Base-by-base conservation (phyloP, 1,140 invertebrate genomes). In the Sarcophaga bullata region DNA sequence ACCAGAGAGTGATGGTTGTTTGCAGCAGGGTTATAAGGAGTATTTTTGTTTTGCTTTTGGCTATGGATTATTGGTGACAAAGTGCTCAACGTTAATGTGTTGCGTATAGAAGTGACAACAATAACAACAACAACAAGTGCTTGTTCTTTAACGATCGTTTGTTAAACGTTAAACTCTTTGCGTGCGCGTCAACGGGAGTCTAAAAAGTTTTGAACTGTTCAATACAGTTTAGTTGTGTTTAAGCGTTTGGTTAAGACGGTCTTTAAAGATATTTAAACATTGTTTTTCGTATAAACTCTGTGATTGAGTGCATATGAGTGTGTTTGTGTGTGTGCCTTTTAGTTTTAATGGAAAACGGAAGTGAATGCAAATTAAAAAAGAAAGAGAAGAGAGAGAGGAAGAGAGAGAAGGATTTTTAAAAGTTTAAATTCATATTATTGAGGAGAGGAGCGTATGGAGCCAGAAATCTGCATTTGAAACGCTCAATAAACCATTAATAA, bases 51-150 rank as follows among this genome's bases (percentile, higher is more conserved):
- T 37, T 37, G 25, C 25, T 37, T 37, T 37, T 37, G 62, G 62
- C 62, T 46, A 46, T 78, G 50, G n/a, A 25, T 49, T 50, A 50
- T 78, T 78, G 75, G 75, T 78, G 75, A 78, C 75, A 48, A 78
- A 37, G 25, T 37, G 25, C 25, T 37, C 25, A 37, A 37, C 4
- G 25, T 37, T 37, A 37, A 37, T 37, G 25, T 37, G 25, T 37
- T 37, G 25, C 25, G 25, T 37, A 37, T 37, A 37, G 4, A 37
- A n/a, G 75, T 78, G 75, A 78, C 48, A n/a, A 52, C n/a, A 25
- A 9, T 19, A 25, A 9, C 50, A 15, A 6, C 8, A 19, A 25
- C 48, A 47, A 19, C 48, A 52, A 78, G 75, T 52, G 75, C 49
- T 25, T 78, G 25, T 78, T 78, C 62, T 9, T 72, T 19, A 11